A percentile compares a stretch with the other conserved stretches of the same genome.
phyloP scores from a whole-genome alignment of 23 tunicate genomes.

The Styela plicata region DNA sequence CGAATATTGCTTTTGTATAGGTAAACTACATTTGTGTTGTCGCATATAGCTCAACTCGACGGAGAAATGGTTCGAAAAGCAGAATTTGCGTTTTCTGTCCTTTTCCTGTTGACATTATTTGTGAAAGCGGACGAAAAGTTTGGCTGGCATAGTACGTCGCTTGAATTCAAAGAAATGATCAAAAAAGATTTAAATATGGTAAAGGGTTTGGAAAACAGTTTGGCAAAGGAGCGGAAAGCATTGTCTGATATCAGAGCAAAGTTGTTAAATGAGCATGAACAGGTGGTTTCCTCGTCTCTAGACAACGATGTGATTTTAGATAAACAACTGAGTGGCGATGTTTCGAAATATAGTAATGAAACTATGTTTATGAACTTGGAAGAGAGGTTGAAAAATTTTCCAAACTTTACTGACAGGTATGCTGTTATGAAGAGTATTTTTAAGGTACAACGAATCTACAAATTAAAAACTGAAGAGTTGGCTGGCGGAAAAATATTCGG shows the following conservation, averaged over 20 bases:
- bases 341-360: too few species aligned
- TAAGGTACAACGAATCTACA: background rate
- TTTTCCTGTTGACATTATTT: background rate
- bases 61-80: too few species aligned
- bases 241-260: background rate
- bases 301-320: background rate
- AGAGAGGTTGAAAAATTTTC: background rate
- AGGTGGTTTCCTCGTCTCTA: background rate
- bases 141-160: background rate
- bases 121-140: background rate
- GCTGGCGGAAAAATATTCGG: background rate
- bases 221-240: background rate
- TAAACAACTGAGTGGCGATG: background rate
- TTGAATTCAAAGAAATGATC: background rate
- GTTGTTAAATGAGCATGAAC: background rate
- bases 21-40: too few species aligned
- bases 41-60: too few species aligned
- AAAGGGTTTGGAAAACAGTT: background rate
- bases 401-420: background rate
- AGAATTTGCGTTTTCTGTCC: background rate
- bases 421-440: background rate
- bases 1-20: too few species aligned
- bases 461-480: background rate
- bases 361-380: background rate
- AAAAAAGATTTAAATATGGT: background rate